These are phyloP conservation scores for Caenorhabditis elegans DNA, from an alignment of 1,140 invertebrate species.

Conservation along the genomic window DNA sequence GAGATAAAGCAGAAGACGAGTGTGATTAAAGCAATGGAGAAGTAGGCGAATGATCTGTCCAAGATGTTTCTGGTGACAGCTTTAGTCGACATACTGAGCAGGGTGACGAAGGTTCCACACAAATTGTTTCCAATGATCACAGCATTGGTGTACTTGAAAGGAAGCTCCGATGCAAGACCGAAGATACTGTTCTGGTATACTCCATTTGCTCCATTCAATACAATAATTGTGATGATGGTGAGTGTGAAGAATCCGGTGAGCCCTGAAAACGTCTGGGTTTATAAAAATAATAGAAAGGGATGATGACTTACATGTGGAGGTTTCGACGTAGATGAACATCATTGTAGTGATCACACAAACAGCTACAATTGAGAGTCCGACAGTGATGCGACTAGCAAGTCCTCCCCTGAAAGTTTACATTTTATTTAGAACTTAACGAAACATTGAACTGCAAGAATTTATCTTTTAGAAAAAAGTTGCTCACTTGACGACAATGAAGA, in stretches of 20 bases:
- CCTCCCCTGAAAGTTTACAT: conserved; percentile 72
- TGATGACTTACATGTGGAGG: conserved; percentile 72
- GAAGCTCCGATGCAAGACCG: conserved; percentile 87
- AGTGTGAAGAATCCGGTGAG: conserved; percentile 82
- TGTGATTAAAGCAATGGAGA: conserved; percentile 87
- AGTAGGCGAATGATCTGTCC: conserved; percentile 93
- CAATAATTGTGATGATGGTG: conserved; percentile 81
- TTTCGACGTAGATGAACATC: conserved; percentile 85
- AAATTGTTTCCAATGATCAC: conserved; percentile 92
- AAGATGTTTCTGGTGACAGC: conserved; percentile 75
- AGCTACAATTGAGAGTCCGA: conserved; percentile 83
- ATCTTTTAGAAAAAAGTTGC: background rate
- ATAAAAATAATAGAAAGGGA: no score
- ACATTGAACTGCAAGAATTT: background rate
- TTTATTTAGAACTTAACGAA: background rate
- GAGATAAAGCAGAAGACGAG: conserved; percentile 90
- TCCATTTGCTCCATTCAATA: conserved; percentile 92
- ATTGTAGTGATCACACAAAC: conserved; percentile 84
- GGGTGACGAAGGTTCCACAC: conserved; percentile 84
- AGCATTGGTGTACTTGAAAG: conserved; percentile 82
- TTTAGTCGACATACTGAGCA: conserved; percentile 77
- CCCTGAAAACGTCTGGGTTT: conserved; percentile 69
- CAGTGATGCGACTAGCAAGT: conserved; percentile 82
- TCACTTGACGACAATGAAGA: conserved; percentile 72
- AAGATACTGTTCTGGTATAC: conserved; percentile 97